Evolutionary conservation across 2,888 invertebrate genomes (phyloP), one percentile per base, ranked within the genome.

Genomic region (Acanthosepion lycidas): DNA sequence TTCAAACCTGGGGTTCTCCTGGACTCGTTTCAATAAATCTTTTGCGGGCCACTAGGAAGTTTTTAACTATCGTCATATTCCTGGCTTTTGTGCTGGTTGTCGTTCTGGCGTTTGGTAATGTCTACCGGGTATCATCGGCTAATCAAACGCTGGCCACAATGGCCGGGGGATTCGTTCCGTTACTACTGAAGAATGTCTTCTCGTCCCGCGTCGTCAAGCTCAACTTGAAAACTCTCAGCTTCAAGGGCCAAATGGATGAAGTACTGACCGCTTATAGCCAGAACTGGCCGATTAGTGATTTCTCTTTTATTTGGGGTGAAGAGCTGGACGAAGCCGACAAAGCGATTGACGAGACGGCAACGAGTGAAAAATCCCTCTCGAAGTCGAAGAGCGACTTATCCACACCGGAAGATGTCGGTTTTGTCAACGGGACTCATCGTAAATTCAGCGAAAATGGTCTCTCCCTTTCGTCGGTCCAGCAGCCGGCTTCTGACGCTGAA

Each of bases 1-100:
- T 97, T 0, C 95, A 97, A 51, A 96, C 97, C 2, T 96, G 97
- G 59, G 97, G 97, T 9, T 97, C 97, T 6, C 97, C 97, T 0
- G 97, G 97, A 0, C 97, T 97, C 0, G 96, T 97, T 0, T 97
- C 97, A 95, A 95, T 96, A n/a, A 97, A 97, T 95, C 96, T 97
- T 4, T 95, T 97, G 23, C 95, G 96, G 48, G 97, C 97, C 26
- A 97, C 97, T 12, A 96, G 96, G 33, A 96, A 97, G 95, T 97
- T 97, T 95, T 95, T 97, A 91, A 96, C 96, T 53, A 97, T 97
- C 95, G 96, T 97, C 0, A 95, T 97, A 8, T 97, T 97, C 95
- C 95, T 97, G 1, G 96, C 96, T 94, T 97, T 97, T 95, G 97
- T 97, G 3, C 96, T 97, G 96, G 96, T 97, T 78, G 96, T 97